Evolutionary conservation across 2,797 vertebrate genomes (phyloP), one percentile per base, ranked within the genome.

Genomic region (Dromococcyx pavoninus): DNA sequence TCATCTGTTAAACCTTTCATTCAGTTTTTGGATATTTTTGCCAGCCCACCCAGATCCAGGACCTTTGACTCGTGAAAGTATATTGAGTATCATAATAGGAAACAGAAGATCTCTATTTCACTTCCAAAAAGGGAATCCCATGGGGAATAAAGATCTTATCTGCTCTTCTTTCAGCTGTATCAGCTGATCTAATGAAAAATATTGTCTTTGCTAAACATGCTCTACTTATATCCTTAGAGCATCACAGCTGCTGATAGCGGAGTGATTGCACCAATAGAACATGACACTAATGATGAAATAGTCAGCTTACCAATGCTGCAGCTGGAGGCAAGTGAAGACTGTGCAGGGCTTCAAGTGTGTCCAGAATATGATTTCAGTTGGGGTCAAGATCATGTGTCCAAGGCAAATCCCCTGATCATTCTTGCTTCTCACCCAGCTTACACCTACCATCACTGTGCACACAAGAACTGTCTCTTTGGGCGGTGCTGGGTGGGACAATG

Each of bases 171-270:
- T 60, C 91, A 94, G 60, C 95, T 79, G 1, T 11, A 67, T 77
- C 76, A 94, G 51, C 80, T 88, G 73, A 90, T 91, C 43, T 91
- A 94, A 93, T 81, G 88, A 91, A 85, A 92, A 89, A 64, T 21
- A 62, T 43, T 76, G 53, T 58, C 58, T 88, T 78, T 78, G 39
- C 71, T 71, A 56, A 86, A 89, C 78, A 92, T 73, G 71, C 57
- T 94, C 39, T 89, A 22, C 60, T 74, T n/a, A 28, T 13, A 66
- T 77, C 84, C 89, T 92, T 71, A 30, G 64, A 94, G 87, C 77
- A 73, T 76, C 70, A 32, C 67, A 75, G 74, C 76, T 86, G 37
- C 66, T 19, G 86, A 21, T 61, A 37, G 51, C 80, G n/a, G 83
- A 72, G 80, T 9, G 66, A 72, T 65, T 61, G 80, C 62, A 76